A percentile compares a stretch with the other conserved stretches of the same genome.
Conservation (phyloP, 2,797 vertebrate species). For the Pantherophis alleghaniensis region DNA sequence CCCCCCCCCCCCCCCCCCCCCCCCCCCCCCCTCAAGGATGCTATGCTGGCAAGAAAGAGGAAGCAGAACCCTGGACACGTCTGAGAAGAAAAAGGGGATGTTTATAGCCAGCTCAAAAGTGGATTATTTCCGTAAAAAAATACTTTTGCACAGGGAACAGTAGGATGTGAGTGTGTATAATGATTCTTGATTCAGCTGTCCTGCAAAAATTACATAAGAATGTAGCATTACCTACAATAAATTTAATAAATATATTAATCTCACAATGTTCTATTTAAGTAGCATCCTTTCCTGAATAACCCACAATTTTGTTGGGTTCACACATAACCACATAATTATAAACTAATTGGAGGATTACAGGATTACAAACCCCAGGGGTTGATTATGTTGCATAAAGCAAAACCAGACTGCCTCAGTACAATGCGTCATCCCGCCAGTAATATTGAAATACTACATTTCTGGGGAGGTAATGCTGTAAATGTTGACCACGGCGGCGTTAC, state of each 20-base stretch:
- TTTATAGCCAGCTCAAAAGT: background rate
- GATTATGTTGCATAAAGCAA: background rate
- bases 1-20: no score
- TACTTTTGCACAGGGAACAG: background rate
- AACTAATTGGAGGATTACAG: background rate
- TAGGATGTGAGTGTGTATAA: background rate
- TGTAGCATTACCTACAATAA: background rate
- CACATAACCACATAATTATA: background rate
- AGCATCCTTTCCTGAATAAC: background rate
- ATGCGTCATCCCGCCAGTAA: background rate
- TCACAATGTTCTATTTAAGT: background rate
- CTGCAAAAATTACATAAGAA: background rate
- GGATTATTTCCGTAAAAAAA: background rate
- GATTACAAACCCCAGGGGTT: background rate
- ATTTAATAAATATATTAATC: background rate
- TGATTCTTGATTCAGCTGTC: background rate
- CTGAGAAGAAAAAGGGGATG: background rate
- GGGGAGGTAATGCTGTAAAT: background rate
- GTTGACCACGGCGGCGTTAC: no score
- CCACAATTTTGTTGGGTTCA: background rate
- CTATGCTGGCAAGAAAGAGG: background rate
- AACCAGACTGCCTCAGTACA: background rate
- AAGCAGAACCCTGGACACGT: fast-evolving
- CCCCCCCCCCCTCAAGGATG: background rate
- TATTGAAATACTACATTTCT: background rate